phyloP scores from a whole-genome alignment of 1,140 invertebrate genomes.

The Drosophila sucinea region DNA sequence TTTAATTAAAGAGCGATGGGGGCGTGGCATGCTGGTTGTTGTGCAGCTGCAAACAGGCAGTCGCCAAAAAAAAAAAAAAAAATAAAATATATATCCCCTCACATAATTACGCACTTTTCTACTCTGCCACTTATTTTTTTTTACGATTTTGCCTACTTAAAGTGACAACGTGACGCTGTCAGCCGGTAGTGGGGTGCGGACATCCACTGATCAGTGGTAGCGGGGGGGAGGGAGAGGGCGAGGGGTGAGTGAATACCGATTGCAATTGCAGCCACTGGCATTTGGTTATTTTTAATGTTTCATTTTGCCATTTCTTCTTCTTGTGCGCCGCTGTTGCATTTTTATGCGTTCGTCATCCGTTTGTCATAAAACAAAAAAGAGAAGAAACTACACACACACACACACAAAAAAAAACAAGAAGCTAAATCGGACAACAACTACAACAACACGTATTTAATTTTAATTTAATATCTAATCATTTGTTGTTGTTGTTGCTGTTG shows the following conservation, averaged over 20 bases:
- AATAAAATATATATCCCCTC: slow-evolving; percentile 36
- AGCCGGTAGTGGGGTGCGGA: not conserved
- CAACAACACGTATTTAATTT: slow-evolving; percentile 65
- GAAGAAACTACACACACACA: not conserved
- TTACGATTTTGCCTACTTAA: slow-evolving; percentile 78
- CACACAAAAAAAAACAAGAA: slow-evolving; percentile 17
- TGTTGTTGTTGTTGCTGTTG: slow-evolving; percentile 49
- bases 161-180: slow-evolving; percentile 73
- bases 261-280: slow-evolving; percentile 63
- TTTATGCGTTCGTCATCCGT: slow-evolving; percentile 81
- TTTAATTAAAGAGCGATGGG: slow-evolving; percentile 56
- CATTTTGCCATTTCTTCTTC: slow-evolving; percentile 61
- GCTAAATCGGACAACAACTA: slow-evolving; percentile 13
- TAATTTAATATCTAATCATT: slow-evolving; percentile 81
- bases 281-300: slow-evolving; percentile 77
- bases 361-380: slow-evolving; percentile 69
- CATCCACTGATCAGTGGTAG: too few species aligned
- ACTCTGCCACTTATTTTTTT: slow-evolving; percentile 29
- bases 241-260: slow-evolving; percentile 2
- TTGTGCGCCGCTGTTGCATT: slow-evolving; percentile 62
- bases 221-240: not conserved
- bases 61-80: slow-evolving; percentile 7
- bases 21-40: slow-evolving; percentile 41
- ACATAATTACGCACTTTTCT: slow-evolving; percentile 70
- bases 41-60: slow-evolving; percentile 45